Percentiles rank a stretch among this genome's conserved stretches.
Conservation (phyloP, 2,797 vertebrate species). For the Rhabdophis nuchalis region DNA sequence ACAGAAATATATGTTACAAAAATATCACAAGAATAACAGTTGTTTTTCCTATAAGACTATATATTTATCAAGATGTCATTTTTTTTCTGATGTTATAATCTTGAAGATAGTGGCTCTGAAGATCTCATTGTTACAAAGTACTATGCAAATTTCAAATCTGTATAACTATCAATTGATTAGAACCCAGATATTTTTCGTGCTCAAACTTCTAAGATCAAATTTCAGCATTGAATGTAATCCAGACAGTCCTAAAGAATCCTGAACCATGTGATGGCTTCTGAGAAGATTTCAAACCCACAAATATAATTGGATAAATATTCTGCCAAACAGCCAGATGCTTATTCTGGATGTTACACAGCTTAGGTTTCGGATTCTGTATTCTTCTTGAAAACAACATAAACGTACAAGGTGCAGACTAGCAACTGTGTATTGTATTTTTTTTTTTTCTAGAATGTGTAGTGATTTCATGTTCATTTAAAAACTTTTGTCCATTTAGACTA, state of each 20-base stretch:
- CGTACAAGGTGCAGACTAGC: not conserved
- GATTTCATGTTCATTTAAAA: slow-evolving; percentile 24
- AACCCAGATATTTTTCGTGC: not conserved
- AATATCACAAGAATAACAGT: not conserved
- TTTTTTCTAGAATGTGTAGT: slow-evolving; percentile 19
- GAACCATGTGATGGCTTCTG: slow-evolving; percentile 54
- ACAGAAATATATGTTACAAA: not conserved
- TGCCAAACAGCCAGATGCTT: slow-evolving; percentile 63
- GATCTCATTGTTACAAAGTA: not conserved
- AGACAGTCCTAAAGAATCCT: slow-evolving; percentile 62
- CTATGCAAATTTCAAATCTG: not conserved
- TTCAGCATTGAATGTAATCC: slow-evolving; percentile 44
- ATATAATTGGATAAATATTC: slow-evolving; percentile 34
- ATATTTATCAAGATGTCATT: not conserved
- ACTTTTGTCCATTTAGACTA: not conserved
- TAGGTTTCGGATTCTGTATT: not conserved
- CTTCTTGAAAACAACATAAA: slow-evolving; percentile 26
- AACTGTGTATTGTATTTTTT: not conserved
- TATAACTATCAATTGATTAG: not conserved
- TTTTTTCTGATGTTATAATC: not conserved
- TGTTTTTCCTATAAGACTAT: not conserved
- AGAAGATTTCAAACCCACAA: slow-evolving; percentile 65
- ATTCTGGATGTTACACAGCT: slow-evolving; percentile 52
- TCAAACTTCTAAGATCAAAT: slow-evolving; percentile 23
- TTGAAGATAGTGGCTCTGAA: not conserved